Conservation (phyloP, 1,140 invertebrate genomes). For the Bombus pyrosoma region DNA sequence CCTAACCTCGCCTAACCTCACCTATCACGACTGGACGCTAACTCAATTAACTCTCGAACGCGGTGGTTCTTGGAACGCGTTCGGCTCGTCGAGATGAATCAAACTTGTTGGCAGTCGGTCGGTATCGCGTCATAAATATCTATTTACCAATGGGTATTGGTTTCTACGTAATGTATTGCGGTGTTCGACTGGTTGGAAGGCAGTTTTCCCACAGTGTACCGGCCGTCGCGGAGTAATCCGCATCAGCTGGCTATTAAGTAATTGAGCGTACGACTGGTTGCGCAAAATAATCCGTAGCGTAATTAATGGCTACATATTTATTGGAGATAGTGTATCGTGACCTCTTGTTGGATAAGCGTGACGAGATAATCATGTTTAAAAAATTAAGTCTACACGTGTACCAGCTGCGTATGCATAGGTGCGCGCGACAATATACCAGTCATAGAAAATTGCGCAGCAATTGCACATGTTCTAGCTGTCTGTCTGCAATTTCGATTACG, state of each 20-base stretch:
- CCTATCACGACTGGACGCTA: background rate
- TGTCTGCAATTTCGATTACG: background rate
- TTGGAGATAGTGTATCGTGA: slow-evolving; percentile 30
- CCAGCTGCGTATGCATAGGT: background rate
- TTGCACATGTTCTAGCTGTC: background rate
- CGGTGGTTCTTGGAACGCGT: background rate
- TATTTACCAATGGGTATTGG: slow-evolving; percentile 5
- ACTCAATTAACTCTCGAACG: slow-evolving; percentile 17
- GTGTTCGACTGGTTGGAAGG: slow-evolving; percentile 8
- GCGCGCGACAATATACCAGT: background rate
- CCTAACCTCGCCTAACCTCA: background rate
- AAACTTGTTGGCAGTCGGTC: background rate
- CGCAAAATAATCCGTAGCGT: slow-evolving; percentile 41
- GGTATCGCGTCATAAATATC: slow-evolving; percentile 28
- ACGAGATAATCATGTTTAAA: slow-evolving; percentile 15
- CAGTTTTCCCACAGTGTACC: slow-evolving; percentile 50
- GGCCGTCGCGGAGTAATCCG: slow-evolving; percentile 53
- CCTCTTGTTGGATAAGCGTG: slow-evolving; percentile 23
- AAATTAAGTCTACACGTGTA: background rate
- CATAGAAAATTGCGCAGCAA: background rate
- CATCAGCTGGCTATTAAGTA: slow-evolving; percentile 61
- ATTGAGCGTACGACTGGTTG: slow-evolving; percentile 56
- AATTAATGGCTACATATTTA: slow-evolving; percentile 42
- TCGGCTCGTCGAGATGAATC: slow-evolving; percentile 1
- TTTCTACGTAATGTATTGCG: slow-evolving; percentile 25